These are phyloP conservation scores for Drosophila formosana DNA, from an alignment of 2,888 invertebrate species.

Conservation along the genomic window DNA sequence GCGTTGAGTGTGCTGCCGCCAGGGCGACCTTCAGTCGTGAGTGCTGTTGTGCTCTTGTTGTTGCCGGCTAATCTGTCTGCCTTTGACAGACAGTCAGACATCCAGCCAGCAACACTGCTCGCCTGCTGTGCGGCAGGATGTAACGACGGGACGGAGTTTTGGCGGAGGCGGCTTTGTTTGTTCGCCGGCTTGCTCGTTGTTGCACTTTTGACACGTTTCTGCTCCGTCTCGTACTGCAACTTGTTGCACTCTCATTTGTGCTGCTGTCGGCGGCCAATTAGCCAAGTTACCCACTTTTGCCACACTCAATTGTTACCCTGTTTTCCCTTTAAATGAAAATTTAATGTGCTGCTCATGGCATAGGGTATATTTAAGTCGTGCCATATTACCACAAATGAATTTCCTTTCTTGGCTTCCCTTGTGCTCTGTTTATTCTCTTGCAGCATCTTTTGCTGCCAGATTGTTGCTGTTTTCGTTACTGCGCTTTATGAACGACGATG, in stretches of 20 bases:
- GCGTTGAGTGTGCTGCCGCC: conserved; percentile 22
- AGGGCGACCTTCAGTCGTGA: conserved; percentile 70
- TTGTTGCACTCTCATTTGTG: conserved; percentile 65
- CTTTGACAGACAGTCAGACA: conserved; percentile 64
- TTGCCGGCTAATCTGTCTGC: conserved; percentile 60
- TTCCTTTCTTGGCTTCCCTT: conserved; percentile 1
- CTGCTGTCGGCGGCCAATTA: conserved; percentile 44
- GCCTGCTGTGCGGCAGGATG: conserved; percentile 47
- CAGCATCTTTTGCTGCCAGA: conserved; percentile 40
- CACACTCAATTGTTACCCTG: background rate
- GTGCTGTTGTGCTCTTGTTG: conserved; percentile 11
- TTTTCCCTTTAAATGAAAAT: background rate
- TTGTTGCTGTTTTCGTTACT: conserved; percentile 31
- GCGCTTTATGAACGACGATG: conserved; percentile 65
- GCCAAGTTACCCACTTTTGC: conserved; percentile 35
- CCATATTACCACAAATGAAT: background rate
- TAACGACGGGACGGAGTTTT: conserved; percentile 30
- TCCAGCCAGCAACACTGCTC: conserved; percentile 20
- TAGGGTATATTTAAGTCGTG: conserved; percentile 14
- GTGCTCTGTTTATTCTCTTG: conserved; percentile 37
- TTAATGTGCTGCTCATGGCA: background rate
- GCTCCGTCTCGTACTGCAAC: conserved; percentile 31
- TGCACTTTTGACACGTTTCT: conserved; percentile 43
- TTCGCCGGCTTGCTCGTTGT: conserved; percentile 21
- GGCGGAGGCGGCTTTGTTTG: conserved; percentile 20